These are phyloP conservation scores for Maccullochella peelii DNA, from an alignment of 2,113 vertebrate genomes.

Conservation along the genomic window DNA sequence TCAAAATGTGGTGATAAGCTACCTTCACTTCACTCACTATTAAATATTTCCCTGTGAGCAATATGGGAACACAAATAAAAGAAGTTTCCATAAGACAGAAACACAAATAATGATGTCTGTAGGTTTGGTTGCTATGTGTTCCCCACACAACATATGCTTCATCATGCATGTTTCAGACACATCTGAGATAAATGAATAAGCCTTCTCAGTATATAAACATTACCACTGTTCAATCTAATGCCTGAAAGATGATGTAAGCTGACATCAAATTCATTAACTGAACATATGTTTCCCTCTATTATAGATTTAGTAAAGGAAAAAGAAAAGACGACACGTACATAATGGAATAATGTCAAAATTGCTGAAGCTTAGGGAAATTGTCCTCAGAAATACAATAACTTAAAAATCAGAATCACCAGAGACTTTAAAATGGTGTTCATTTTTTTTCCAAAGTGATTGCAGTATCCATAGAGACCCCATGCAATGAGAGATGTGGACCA, in stretches of 20 bases:
- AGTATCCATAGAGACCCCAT: constrained; percentile 42
- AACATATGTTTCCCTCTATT: constrained; percentile 26
- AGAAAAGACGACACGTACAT: background rate
- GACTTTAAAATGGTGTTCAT: constrained; percentile 27
- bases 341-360: constrained; percentile 55
- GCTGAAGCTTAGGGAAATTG: constrained; percentile 43
- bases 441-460: constrained; percentile 54
- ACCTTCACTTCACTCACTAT: background rate
- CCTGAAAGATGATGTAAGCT: constrained; percentile 49
- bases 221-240: constrained; percentile 12
- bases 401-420: constrained; percentile 26
- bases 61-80: constrained; percentile 25
- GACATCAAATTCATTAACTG: constrained; percentile 49
- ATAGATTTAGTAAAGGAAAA: constrained; percentile 41
- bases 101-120: constrained; percentile 50
- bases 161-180: constrained; percentile 26
- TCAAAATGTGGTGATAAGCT: constrained; percentile 10
- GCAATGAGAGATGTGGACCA: constrained; percentile 45
- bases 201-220: constrained; percentile 18
- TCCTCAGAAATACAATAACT: constrained; percentile 30
- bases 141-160: constrained; percentile 35
- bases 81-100: constrained; percentile 9
- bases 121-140: constrained; percentile 56
- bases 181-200: constrained; percentile 38
- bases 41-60: constrained; percentile 9